phyloP scores from a whole-genome alignment of 1,140 invertebrate genomes.

The Drosophila ironensis region DNA sequence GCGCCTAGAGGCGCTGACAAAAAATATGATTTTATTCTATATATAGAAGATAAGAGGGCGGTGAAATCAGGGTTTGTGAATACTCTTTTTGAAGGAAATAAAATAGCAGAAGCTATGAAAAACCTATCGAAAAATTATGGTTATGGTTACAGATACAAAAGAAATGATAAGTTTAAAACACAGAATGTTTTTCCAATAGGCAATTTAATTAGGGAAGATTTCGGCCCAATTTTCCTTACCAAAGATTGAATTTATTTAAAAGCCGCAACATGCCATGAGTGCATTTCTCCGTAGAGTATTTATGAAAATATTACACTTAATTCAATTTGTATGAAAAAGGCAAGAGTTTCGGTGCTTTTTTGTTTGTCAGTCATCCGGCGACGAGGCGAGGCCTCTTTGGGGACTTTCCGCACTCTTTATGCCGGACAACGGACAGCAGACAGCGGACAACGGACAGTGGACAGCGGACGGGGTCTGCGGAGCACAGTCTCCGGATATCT shows the following conservation, averaged over 20 bases:
- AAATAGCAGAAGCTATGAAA: no score
- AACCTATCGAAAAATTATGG: background rate
- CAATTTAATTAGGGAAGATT: no score
- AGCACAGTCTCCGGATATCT: constrained; percentile 54
- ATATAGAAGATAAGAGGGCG: background rate
- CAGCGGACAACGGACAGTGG: background rate
- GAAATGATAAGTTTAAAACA: background rate
- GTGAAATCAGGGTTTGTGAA: background rate
- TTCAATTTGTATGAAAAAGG: constrained; percentile 53
- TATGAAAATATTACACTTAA: constrained; percentile 28
- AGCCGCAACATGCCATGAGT: background rate
- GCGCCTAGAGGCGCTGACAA: constrained; percentile 44
- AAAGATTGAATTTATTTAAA: no score
- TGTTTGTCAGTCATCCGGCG: constrained; percentile 46
- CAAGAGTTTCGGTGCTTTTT: constrained; percentile 25
- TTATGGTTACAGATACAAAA: background rate
- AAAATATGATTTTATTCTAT: constrained; percentile 34
- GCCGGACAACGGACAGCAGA: background rate
- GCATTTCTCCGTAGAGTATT: background rate
- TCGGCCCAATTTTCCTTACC: no score
- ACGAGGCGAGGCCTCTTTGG: constrained; percentile 34
- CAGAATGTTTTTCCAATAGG: background rate
- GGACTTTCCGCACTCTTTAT: constrained; percentile 29
- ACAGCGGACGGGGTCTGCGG: no score
- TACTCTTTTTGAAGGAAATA: constrained; percentile 15